Evolutionary conservation across 2,888 invertebrate genomes (phyloP), one percentile per base, ranked within the genome.

Genomic region (Dasysyrphus albostriatus): DNA sequence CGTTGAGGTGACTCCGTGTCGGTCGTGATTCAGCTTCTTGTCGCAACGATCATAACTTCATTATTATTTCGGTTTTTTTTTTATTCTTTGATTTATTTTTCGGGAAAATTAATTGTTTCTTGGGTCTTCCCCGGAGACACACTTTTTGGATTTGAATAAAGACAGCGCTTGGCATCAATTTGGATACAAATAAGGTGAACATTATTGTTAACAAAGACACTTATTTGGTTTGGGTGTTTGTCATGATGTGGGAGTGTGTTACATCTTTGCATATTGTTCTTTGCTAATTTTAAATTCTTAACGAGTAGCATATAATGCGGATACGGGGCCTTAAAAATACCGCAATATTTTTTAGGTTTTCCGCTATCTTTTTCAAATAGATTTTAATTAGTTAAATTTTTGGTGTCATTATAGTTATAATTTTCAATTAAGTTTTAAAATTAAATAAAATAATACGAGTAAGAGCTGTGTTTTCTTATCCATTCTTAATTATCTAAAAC

Each of bases 161-260:
- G 19, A 69, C 76, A 44, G 16, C 51, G 16, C 51, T 56, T 54
- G 61, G 54, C 51, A 59, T 59, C 39, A 49, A 69, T 44, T 78
- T 67, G 61, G 73, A 42, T 77, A 58, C 85, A 74, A 77, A 85
- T 56, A 82, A 85, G 85, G 85, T 85, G 82, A 85, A 82, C 34
- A 61, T 74, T n/a, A 49, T 54, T 32, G 72, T 83, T 61, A 44
- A 67, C 6, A 32, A n/a, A 16, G 39, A 24, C 42, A 14, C 59
- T 16, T n/a, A 37, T 59, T 24, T 61, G 61, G 61, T 34, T n/a
- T 67, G 29, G 24, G 24, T 12, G 37, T 74, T 54, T 39, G 54
- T 54, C 9, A 19, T 44, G 19, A 14, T 44, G 72, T 76, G 54
- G 75, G 67, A 67, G 65, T 32, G 63, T 29, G 56, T 10, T 59